phyloP scores from a whole-genome alignment of 1,140 invertebrate species.

The Babylonia areolata region DNA sequence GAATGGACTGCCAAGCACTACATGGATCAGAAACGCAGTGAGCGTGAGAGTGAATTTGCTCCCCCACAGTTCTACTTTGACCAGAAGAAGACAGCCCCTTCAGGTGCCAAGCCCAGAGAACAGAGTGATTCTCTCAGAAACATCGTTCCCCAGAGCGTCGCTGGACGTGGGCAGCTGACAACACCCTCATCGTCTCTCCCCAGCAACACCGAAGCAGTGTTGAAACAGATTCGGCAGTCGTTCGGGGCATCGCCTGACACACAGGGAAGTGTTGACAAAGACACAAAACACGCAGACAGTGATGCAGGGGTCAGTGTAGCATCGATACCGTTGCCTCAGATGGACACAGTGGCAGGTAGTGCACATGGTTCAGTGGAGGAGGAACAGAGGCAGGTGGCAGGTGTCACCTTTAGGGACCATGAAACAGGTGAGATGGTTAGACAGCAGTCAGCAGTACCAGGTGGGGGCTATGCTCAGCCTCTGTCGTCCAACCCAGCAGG shows the following conservation, averaged over 20 bases:
- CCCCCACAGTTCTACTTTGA: constrained; percentile 58
- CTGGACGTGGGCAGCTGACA: background rate
- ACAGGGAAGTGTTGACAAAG: background rate
- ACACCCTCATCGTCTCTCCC: background rate
- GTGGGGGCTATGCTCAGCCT: background rate
- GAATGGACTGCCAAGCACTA: constrained; percentile 50
- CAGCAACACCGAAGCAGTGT: background rate
- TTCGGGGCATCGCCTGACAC: background rate
- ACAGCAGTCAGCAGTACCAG: background rate
- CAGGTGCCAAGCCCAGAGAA: background rate
- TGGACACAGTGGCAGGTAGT: background rate
- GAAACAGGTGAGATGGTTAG: background rate
- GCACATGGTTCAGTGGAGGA: background rate
- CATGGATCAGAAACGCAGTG: constrained; percentile 50
- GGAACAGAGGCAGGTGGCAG: background rate
- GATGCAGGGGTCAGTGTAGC: background rate
- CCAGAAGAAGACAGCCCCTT: no score
- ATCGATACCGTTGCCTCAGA: background rate
- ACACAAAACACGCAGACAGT: no score
- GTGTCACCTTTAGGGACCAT: no score
- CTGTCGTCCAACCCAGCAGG: background rate
- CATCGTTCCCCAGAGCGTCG: background rate
- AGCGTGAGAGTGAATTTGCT: constrained; percentile 60
- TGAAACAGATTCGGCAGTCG: constrained; percentile 19
- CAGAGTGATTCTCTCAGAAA: background rate